Base-by-base conservation (phyloP, 2,888 invertebrate genomes). In the Sipunculus nudus region DNA sequence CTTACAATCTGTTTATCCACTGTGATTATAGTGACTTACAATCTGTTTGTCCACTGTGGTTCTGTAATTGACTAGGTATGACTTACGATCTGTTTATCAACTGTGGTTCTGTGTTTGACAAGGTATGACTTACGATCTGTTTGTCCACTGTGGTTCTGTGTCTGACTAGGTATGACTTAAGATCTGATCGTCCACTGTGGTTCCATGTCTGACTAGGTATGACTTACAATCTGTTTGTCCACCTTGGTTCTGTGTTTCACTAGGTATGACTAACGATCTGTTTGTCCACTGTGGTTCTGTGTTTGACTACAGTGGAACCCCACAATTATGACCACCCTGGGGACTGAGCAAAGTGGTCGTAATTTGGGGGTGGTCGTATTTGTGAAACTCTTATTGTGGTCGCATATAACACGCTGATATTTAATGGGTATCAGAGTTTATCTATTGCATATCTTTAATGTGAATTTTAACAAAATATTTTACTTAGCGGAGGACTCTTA, bases 1-100 rank as follows among this genome's bases (percentile, higher is more conserved):
- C 77, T 73, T 75, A 85, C 85, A 74, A 85, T 52, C 60, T 84
- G 76, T 58, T 79, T 78, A 66, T 85, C 85, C 10, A 82, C 84
- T 45, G 70, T 50, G 0, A 16, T 38, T 16, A 16, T 38, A n/a
- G n/a, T n/a, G 32, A 72, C 77, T 73, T 75, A 85, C 85, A 74
- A 85, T 52, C 60, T 84, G 76, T 58, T 79, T 78, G 66, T 85
- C 85, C 10, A 82, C 84, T 45, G 70, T 50, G 0, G 13, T 38
- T 16, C n/a, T 38, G 38, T 38, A n/a, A 13, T 38, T 38, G 13
- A 38, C 13, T n/a, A 16, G n/a, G n/a, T n/a, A n/a, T n/a, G 32
- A 72, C 77, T 73, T 75, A 85, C 85, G 74, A 85, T 52, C 60
- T 84, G 76, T 58, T 79, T 78, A 66, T 85, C 85, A 13, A 82